A percentile compares a stretch with the other conserved stretches of the same genome.
Conservation (phyloP, 2,113 vertebrate species). For the Gopherus flavomarginatus region DNA sequence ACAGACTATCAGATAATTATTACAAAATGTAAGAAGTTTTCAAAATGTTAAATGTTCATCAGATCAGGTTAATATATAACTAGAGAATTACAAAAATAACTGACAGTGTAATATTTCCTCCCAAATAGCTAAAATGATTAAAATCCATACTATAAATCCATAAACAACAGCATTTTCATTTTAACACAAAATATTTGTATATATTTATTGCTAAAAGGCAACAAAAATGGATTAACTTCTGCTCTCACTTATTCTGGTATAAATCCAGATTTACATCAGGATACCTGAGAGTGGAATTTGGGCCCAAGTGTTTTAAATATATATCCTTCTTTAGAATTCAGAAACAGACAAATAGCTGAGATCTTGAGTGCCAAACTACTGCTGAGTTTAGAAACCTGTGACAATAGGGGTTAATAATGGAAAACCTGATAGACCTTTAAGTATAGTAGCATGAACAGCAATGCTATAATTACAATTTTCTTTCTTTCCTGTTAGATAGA, state of each 20-base stretch:
- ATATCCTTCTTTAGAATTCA: constrained; percentile 15
- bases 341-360: constrained; percentile 50
- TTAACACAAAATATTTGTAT: background rate
- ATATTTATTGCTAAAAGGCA: background rate
- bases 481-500: constrained; percentile 68
- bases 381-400: constrained; percentile 67
- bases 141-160: background rate
- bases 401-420: constrained; percentile 70
- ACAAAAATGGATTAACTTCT: background rate
- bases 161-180: background rate
- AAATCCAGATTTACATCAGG: background rate
- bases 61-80: background rate
- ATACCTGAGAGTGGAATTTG: background rate
- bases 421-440: constrained; percentile 59
- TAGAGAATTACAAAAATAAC: background rate
- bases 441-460: constrained; percentile 58
- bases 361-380: constrained; percentile 47
- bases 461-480: constrained; percentile 76
- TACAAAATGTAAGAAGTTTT: background rate
- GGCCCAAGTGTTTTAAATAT: background rate
- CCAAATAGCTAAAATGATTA: background rate
- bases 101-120: background rate
- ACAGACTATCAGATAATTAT: background rate
- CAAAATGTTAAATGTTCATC: background rate
- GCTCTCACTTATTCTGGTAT: rapidly evolving